Evolutionary conservation across 2,113 vertebrate genomes (phyloP).

Genomic region (Oxyura jamaicensis): DNA sequence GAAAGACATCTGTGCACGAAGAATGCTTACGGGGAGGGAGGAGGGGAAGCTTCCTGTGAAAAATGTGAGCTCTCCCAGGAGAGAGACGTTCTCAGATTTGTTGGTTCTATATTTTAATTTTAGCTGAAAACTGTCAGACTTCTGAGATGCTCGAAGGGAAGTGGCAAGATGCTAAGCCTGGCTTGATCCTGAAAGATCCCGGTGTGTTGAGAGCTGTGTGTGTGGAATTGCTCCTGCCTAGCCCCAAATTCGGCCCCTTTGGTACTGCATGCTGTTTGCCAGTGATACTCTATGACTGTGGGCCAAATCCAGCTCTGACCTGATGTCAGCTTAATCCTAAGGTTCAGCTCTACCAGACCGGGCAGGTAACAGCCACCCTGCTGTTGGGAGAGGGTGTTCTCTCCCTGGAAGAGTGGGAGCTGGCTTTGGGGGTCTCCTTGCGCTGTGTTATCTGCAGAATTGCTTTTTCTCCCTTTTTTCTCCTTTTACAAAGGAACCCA

Average conservation of each 20-base stretch:
- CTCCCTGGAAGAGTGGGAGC: neutral
- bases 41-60: neutral
- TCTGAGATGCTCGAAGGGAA: neutral
- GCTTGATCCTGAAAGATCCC: neutral
- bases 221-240: neutral
- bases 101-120: neutral
- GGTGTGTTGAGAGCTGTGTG: accelerated
- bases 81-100: neutral
- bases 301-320: neutral
- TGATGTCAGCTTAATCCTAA: neutral
- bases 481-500: neutral
- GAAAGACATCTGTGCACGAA: neutral
- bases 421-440: neutral
- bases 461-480: neutral
- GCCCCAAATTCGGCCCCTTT: accelerated
- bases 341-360: neutral
- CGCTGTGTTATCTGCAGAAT: neutral
- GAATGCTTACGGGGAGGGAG: neutral
- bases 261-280: neutral
- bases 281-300: accelerated
- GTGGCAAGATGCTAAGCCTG: neutral
- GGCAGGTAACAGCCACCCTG: neutral
- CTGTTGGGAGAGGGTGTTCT: neutral
- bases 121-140: neutral
- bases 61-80: neutral